phyloP scores from a whole-genome alignment of 2,797 vertebrate species.

The Ctenopoma multispine region DNA sequence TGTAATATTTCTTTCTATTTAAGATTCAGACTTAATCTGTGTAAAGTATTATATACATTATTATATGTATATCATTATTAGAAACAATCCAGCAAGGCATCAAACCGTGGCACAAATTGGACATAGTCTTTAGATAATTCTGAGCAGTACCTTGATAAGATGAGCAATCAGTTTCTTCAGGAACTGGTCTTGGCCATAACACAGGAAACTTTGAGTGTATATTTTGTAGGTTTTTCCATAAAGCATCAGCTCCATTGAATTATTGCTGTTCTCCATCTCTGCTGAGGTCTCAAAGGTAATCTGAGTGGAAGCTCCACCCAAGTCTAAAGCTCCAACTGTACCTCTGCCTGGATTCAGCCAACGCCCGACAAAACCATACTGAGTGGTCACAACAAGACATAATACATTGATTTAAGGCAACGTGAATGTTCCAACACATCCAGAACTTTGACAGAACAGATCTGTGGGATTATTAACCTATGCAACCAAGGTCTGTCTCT shows the following conservation, averaged over 20 bases:
- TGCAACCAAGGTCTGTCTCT: too few relatives aligned
- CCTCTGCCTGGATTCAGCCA: slow-evolving; percentile 82
- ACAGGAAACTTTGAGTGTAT: slow-evolving; percentile 91
- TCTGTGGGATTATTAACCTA: neutral
- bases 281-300: slow-evolving; percentile 85
- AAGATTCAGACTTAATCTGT: too few relatives aligned
- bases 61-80: too few relatives aligned
- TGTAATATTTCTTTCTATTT: neutral
- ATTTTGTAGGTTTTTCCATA: slow-evolving; percentile 84
- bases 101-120: neutral
- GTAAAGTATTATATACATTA: too few relatives aligned
- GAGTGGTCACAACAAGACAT: neutral
- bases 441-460: neutral
- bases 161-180: slow-evolving; percentile 74
- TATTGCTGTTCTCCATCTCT: slow-evolving; percentile 62
- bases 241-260: slow-evolving; percentile 77
- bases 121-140: too few relatives aligned
- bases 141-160: slow-evolving; percentile 67
- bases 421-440: neutral
- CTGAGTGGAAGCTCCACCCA: slow-evolving; percentile 90
- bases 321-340: slow-evolving; percentile 87
- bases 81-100: too few relatives aligned
- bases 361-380: slow-evolving; percentile 86
- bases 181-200: slow-evolving; percentile 85
- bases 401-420: neutral